Conservation (phyloP, 2,888 invertebrate species). For the Teinopalpus imperialis region DNA sequence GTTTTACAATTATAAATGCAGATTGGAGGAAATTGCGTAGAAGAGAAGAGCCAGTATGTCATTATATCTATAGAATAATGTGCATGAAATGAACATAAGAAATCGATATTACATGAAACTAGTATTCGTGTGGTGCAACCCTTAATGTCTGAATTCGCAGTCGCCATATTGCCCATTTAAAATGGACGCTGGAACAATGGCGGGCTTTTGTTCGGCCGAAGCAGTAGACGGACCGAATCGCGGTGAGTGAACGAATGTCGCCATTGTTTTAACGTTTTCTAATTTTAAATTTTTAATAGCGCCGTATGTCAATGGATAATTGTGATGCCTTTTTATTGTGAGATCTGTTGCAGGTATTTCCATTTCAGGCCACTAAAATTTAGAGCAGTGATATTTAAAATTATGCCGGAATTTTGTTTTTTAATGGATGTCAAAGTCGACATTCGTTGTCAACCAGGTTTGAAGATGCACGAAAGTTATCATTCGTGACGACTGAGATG, state of each 20-base stretch:
- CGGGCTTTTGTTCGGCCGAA: slow-evolving; percentile 62
- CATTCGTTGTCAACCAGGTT: no score
- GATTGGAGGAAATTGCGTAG: no score
- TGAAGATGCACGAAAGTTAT: no score
- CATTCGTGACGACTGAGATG: no score
- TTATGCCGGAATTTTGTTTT: slow-evolving; percentile 15
- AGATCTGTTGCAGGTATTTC: slow-evolving; percentile 19
- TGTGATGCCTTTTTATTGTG: slow-evolving; percentile 27
- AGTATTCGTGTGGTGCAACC: slow-evolving; percentile 20
- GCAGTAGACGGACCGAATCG: slow-evolving; percentile 57
- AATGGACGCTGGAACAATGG: slow-evolving; percentile 78
- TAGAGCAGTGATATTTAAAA: slow-evolving; percentile 19
- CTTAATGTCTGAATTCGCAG: slow-evolving; percentile 50
- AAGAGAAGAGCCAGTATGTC: no score
- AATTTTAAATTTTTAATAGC: slow-evolving; percentile 57
- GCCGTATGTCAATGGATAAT: slow-evolving; percentile 36
- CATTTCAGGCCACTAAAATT: slow-evolving; percentile 14
- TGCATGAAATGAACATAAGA: no score
- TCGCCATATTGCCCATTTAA: slow-evolving; percentile 80
- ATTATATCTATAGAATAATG: no score
- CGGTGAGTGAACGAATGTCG: slow-evolving; percentile 58
- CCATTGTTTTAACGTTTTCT: slow-evolving; percentile 72
- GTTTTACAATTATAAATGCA: no score
- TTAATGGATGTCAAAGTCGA: no score
- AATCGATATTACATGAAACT: slow-evolving; percentile 21